These are phyloP conservation scores for Arremon brunneinucha DNA, from an alignment of 2,797 vertebrate species.

Conservation along the genomic window DNA sequence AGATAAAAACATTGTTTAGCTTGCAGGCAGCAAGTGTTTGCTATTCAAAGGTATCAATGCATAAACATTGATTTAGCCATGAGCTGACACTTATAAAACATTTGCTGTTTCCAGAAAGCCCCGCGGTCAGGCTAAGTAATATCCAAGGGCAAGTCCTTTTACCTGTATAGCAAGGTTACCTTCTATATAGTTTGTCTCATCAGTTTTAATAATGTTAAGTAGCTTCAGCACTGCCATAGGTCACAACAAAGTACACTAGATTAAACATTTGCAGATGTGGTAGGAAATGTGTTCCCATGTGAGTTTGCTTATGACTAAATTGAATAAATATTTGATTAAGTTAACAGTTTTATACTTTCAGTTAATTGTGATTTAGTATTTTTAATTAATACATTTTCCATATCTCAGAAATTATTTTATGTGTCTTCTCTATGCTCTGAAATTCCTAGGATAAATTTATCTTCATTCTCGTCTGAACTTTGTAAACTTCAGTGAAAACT, in stretches of 20 bases:
- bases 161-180: slow-evolving; percentile 70
- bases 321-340: slow-evolving; percentile 65
- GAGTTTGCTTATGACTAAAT: not conserved
- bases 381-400: not conserved
- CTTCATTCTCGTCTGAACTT: not conserved
- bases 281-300: slow-evolving; percentile 7
- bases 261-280: slow-evolving; percentile 9
- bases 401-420: not conserved
- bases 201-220: slow-evolving; percentile 39
- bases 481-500: not conserved
- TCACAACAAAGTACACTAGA: slow-evolving; percentile 26
- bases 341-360: not conserved
- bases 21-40: slow-evolving; percentile 80
- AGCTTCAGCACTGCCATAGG: slow-evolving; percentile 22
- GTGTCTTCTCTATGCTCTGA: not conserved
- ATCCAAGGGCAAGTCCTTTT: slow-evolving; percentile 70
- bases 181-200: slow-evolving; percentile 60
- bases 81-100: slow-evolving; percentile 76
- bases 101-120: slow-evolving; percentile 72
- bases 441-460: not conserved
- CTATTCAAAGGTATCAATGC: slow-evolving; percentile 81
- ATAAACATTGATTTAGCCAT: slow-evolving; percentile 83
- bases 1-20: slow-evolving; percentile 81
- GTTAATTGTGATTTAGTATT: not conserved
- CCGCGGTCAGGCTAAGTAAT: slow-evolving; percentile 70